Evolutionary conservation across 2,113 vertebrate species (phyloP), one percentile per base, ranked within the genome.

Genomic region (Phocoena sinus): DNA sequence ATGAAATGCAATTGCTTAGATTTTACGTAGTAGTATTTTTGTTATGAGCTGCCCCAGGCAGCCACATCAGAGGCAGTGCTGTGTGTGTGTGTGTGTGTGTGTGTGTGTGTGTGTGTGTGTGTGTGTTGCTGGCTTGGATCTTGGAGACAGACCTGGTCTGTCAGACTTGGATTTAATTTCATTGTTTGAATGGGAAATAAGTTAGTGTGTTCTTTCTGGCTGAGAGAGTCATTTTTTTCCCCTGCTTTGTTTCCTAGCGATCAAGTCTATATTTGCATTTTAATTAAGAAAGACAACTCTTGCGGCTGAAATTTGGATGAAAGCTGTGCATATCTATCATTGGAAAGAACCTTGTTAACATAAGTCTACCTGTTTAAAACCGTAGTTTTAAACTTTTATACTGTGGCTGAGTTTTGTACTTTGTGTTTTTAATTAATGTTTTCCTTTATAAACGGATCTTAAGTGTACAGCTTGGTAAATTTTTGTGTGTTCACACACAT

Each of bases 181-280:
- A 97, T 98, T 98, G 97, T 98, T 98, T 96, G 85, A 98, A 96
- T 98, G 98, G 94, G 97, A 98, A 99, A 98, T 97, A 97, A 98
- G 94, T 96, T 98, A 97, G 92, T 98, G 91, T 97, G 91, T 98
- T 98, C 96, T 92, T 97, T 98, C 93, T 0, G 67, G 97, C 94
- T 96, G 79, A 76, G 94, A 97, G 89, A 97, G 94, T 96, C 77
- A 93, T 97, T 97, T 97, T 97, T 97, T 97, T 97, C 65, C 73
- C 88, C 94, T 97, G 97, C 90, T 94, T 98, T 98, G 94, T 98
- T 98, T 97, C 97, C 97, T 98, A 98, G 95, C 70, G 91, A 90
- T 98, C 82, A 95, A 79, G 96, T 95, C 95, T 86, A 62, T 97
- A 93, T 98, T 98, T 96, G 68, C 86, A 97, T 96, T 97, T 98